Conservation (phyloP, 2,113 vertebrate species). For the Rhinolophus sinicus region DNA sequence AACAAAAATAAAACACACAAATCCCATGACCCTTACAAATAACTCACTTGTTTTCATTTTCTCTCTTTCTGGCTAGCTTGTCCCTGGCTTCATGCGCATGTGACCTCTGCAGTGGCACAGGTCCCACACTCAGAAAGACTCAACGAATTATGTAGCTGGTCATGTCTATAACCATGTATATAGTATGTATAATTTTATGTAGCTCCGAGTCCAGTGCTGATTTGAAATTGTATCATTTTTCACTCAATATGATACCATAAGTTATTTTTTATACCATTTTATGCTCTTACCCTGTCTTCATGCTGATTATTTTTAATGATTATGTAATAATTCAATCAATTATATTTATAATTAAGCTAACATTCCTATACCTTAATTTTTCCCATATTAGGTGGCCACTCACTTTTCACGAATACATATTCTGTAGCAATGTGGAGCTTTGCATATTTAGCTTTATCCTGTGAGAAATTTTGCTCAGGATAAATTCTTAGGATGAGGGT, state of each 20-base stretch:
- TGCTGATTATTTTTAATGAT: not conserved
- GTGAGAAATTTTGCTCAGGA: not conserved
- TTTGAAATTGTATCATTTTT: not conserved
- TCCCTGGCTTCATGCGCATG: not conserved
- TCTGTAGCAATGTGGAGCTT: not conserved
- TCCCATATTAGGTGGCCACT: not conserved
- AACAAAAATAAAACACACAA: not conserved
- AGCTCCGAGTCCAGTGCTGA: not conserved
- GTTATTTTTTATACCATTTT: not conserved
- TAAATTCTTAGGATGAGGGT: not conserved
- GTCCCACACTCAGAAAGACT: not conserved
- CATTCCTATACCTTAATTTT: not conserved
- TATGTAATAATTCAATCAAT: not conserved
- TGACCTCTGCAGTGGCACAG: not conserved
- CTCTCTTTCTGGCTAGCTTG: not conserved
- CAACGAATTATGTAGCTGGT: not conserved
- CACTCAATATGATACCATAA: not conserved
- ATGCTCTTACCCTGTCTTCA: not conserved
- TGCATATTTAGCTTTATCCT: not conserved
- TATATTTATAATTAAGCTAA: not conserved
- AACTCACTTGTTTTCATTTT: not conserved
- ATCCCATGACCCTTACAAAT: not conserved
- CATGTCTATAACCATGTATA: not conserved
- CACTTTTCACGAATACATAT: not conserved
- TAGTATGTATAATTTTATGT: not conserved